Conservation (phyloP, 2,888 invertebrate genomes). For the Cantharis rufa region DNA sequence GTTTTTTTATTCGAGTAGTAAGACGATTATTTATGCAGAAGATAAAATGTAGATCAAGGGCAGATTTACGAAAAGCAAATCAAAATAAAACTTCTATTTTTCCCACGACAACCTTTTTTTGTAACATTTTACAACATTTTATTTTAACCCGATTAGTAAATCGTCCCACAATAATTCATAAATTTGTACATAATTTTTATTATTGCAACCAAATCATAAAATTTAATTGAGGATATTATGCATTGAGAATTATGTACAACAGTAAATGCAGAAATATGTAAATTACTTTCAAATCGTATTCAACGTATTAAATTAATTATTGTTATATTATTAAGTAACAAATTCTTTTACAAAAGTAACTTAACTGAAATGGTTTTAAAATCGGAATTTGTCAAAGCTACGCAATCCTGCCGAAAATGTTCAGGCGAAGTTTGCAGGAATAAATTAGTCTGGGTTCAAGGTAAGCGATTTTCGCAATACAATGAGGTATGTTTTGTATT, state of each 20-base stretch:
- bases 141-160: neutral
- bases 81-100: neutral
- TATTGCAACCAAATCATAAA: neutral
- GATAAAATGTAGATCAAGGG: no score
- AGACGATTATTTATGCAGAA: no score
- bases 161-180: neutral
- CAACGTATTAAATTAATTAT: neutral
- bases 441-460: no score
- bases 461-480: no score
- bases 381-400: no score
- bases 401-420: no score
- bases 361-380: no score
- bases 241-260: neutral
- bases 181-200: neutral
- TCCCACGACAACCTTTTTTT: no score
- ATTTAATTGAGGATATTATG: neutral
- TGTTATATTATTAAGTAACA: neutral
- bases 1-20: no score
- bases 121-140: neutral
- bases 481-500: no score
- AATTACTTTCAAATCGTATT: neutral
- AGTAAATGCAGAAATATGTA: neutral
- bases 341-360: neutral
- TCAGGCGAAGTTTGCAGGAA: no score
- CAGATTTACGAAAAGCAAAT: neutral